Percentiles rank a stretch among this genome's conserved stretches.
Conservation (phyloP, 2,888 invertebrate species). For the Yponomeuta plumbellus region DNA sequence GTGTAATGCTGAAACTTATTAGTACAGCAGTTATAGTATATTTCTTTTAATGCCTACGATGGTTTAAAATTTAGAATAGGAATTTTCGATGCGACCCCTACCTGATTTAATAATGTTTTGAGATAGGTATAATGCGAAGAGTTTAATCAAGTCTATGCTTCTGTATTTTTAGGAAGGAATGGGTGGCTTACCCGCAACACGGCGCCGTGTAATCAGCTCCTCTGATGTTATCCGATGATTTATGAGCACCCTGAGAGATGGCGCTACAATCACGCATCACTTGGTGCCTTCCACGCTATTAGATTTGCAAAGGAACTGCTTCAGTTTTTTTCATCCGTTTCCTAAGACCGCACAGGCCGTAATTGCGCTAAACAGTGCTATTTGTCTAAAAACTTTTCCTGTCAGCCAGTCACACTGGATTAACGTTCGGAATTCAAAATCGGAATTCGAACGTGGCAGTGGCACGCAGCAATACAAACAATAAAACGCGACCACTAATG, state of each 20-base stretch:
- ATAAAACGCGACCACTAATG: constrained; percentile 36
- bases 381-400: constrained; percentile 3
- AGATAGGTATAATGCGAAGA: no score
- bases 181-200: constrained; percentile 68
- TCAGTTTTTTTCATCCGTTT: constrained; percentile 14
- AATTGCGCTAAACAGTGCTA: background rate
- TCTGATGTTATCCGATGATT: constrained; percentile 74
- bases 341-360: constrained; percentile 31
- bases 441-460: constrained; percentile 23
- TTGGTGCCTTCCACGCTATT: constrained; percentile 46
- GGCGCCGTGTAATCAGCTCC: constrained; percentile 71
- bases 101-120: no score
- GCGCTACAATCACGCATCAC: constrained; percentile 64
- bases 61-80: no score
- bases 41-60: no score
- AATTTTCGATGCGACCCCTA: no score
- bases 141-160: background rate
- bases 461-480: constrained; percentile 29
- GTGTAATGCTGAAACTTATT: no score
- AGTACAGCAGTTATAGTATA: no score
- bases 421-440: constrained; percentile 9
- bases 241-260: constrained; percentile 72
- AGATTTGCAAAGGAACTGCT: constrained; percentile 20
- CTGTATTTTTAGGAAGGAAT: constrained; percentile 32
- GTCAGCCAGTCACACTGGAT: constrained; percentile 5